These are phyloP conservation scores for Amphiprion ocellaris DNA, from an alignment of 2,113 vertebrate species.

Conservation along the genomic window DNA sequence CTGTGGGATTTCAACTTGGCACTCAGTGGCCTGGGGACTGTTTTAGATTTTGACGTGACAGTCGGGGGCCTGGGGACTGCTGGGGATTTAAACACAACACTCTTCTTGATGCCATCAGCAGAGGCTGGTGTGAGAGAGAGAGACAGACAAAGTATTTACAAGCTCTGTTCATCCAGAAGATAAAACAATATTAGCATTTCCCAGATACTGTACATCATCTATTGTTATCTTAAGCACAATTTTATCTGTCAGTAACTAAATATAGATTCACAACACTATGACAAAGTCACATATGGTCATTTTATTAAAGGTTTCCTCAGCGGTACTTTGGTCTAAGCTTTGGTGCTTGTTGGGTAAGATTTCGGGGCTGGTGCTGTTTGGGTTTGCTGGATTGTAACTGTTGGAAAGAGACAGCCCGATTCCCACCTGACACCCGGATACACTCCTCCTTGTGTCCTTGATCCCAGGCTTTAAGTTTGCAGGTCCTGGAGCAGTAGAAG, in stretches of 20 bases:
- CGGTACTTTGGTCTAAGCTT: background rate
- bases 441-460: constrained; percentile 87
- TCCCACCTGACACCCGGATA: constrained; percentile 61
- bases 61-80: background rate
- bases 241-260: background rate
- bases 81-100: constrained; percentile 14
- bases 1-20: constrained; percentile 25
- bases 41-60: constrained; percentile 23
- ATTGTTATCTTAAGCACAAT: background rate
- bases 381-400: background rate
- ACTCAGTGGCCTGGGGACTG: background rate
- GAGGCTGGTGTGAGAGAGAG: constrained; percentile 43
- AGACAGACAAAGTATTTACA: constrained; percentile 34
- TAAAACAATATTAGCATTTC: constrained; percentile 13
- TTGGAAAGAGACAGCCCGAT: background rate
- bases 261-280: constrained; percentile 15
- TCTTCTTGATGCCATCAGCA: constrained; percentile 30
- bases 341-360: background rate
- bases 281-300: background rate
- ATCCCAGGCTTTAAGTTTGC: constrained; percentile 85
- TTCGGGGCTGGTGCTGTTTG: background rate
- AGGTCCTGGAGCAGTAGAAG: constrained; percentile 86
- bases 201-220: background rate
- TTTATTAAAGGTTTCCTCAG: background rate
- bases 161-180: background rate